Evolutionary conservation across 2,888 invertebrate species (phyloP).

Genomic region (Abscondita cerata): DNA sequence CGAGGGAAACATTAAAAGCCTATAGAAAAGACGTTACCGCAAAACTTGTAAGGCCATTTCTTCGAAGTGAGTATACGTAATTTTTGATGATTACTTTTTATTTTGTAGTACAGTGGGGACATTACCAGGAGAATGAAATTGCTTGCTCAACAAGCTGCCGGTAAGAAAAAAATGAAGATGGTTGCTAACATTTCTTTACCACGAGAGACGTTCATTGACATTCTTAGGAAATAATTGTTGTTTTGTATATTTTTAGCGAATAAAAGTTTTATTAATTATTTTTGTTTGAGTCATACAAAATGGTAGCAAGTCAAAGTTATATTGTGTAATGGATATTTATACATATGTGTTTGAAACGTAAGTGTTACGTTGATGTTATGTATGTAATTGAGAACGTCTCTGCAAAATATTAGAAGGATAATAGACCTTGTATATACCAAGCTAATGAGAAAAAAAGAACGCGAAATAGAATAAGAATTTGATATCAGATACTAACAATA

Average conservation of each 20-base stretch:
- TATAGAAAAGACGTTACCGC: constrained; percentile 92
- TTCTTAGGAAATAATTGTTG: constrained; percentile 82
- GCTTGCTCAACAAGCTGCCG: constrained; percentile 87
- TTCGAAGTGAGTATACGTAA: background rate
- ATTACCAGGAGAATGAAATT: constrained; percentile 88
- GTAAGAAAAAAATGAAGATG: constrained; percentile 92
- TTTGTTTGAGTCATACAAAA: no score
- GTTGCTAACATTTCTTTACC: constrained; percentile 92
- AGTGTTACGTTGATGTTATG: no score
- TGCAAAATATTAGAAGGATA: no score
- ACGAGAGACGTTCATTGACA: constrained; percentile 91
- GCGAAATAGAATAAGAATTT: background rate
- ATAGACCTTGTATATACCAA: no score
- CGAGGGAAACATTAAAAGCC: constrained; percentile 86
- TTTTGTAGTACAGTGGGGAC: constrained; percentile 89
- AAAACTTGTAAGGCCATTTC: constrained; percentile 75
- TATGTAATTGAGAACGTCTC: no score
- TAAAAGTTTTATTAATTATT: no score
- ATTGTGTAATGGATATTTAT: no score
- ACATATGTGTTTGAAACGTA: no score
- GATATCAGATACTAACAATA: background rate
- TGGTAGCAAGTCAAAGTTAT: no score
- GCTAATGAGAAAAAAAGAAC: background rate
- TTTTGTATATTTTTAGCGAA: no score
- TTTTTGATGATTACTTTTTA: background rate